phyloP scores from a whole-genome alignment of 2,888 invertebrate genomes.

The Pseudococcus jackbeardsleyi region DNA sequence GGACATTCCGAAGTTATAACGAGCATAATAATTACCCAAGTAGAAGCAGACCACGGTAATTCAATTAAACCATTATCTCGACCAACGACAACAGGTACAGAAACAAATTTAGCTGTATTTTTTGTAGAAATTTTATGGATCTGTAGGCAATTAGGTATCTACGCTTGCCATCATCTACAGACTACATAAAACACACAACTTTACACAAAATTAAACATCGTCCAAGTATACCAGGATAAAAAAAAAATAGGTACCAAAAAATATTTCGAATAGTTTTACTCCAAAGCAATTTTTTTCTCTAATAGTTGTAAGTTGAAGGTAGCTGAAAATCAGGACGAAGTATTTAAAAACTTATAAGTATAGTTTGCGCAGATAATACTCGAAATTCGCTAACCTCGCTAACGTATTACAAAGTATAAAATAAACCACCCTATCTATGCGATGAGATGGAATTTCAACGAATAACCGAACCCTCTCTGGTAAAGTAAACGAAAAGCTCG shows the following conservation, averaged over 20 bases:
- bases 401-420: background rate
- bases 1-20: background rate
- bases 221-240: background rate
- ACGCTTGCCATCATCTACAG: background rate
- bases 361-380: background rate
- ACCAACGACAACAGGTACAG: background rate
- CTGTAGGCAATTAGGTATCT: background rate
- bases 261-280: background rate
- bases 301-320: background rate
- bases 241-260: background rate
- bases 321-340: background rate
- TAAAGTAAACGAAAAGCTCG: background rate
- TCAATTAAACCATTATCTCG: background rate
- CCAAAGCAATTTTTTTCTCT: background rate
- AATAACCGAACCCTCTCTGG: background rate
- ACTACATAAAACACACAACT: background rate
- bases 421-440: background rate
- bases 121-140: background rate
- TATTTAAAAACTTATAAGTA: background rate
- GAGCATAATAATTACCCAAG: background rate
- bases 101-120: background rate
- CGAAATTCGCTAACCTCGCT: too few relatives aligned
- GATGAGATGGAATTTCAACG: background rate
- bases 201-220: constrained; percentile 8
- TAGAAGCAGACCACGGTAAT: background rate